Evolutionary conservation across 2,888 invertebrate genomes (phyloP).

Genomic region (Mellilla xanthometata): DNA sequence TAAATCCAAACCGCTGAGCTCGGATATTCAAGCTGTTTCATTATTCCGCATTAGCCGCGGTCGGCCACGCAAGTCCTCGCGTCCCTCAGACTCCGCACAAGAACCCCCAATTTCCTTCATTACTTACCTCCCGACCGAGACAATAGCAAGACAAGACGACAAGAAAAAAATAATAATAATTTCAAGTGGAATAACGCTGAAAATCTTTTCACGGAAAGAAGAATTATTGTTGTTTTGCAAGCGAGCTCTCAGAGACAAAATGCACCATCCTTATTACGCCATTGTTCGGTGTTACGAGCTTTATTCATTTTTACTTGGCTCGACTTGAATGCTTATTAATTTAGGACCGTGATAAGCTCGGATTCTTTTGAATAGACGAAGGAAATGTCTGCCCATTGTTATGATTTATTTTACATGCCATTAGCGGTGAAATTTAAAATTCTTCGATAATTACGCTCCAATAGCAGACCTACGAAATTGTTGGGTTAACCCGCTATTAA

Average conservation of each 20-base stretch:
- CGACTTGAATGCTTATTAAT: slow-evolving; percentile 82
- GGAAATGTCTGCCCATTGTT: slow-evolving; percentile 77
- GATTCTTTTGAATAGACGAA: slow-evolving; percentile 78
- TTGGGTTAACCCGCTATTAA: slow-evolving; percentile 23
- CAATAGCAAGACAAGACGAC: slow-evolving; percentile 79
- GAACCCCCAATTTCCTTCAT: slow-evolving; percentile 81
- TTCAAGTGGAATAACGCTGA: slow-evolving; percentile 83
- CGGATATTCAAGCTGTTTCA: slow-evolving; percentile 76
- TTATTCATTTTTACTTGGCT: slow-evolving; percentile 83
- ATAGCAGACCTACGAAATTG: slow-evolving; percentile 19
- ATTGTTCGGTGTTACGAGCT: slow-evolving; percentile 81
- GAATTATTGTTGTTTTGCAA: slow-evolving; percentile 83
- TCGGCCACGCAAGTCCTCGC: slow-evolving; percentile 77
- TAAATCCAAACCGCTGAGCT: slow-evolving; percentile 69
- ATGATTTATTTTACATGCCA: slow-evolving; percentile 75
- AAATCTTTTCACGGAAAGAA: slow-evolving; percentile 82
- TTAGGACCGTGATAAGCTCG: slow-evolving; percentile 81
- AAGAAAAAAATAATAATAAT: slow-evolving; percentile 80
- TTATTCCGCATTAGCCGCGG: slow-evolving; percentile 77
- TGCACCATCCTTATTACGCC: slow-evolving; percentile 81
- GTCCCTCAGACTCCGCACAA: slow-evolving; percentile 64
- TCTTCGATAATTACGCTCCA: slow-evolving; percentile 32
- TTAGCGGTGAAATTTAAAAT: slow-evolving; percentile 45
- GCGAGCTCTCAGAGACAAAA: slow-evolving; percentile 80
- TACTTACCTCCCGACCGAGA: slow-evolving; percentile 81